These are phyloP conservation scores for Atractosteus spatula DNA, from an alignment of 2,113 vertebrate genomes.

Conservation along the genomic window DNA sequence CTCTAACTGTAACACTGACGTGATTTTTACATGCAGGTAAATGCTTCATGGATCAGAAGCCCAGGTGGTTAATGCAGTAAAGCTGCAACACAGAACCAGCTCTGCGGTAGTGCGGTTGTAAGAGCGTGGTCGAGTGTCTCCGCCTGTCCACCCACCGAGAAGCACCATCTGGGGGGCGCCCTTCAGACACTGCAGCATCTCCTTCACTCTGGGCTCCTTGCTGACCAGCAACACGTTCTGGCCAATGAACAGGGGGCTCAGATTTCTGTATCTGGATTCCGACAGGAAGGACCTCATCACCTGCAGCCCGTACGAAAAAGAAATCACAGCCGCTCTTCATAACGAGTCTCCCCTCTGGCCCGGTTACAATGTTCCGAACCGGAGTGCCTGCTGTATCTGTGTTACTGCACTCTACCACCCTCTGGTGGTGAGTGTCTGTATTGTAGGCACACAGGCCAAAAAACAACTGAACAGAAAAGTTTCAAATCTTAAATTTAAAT, in stretches of 20 bases:
- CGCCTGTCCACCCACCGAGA: conserved; percentile 63
- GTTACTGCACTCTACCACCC: background rate
- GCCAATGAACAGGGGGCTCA: conserved; percentile 78
- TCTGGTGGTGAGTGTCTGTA: background rate
- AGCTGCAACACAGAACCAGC: too few species aligned
- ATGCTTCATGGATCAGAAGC: too few species aligned
- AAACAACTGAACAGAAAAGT: too few species aligned
- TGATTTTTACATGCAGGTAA: too few species aligned
- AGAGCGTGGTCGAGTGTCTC: background rate
- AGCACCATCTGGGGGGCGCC: conserved; percentile 71
- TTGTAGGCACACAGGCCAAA: background rate
- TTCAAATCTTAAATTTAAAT: too few species aligned
- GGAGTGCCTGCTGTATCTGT: background rate
- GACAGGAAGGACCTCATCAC: conserved; percentile 66
- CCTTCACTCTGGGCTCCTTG: conserved; percentile 72
- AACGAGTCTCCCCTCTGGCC: background rate
- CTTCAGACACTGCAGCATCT: conserved; percentile 76
- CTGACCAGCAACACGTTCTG: conserved; percentile 81
- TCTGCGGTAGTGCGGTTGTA: background rate
- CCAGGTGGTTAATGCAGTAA: too few species aligned
- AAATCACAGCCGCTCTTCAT: too few species aligned
- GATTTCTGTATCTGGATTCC: conserved; percentile 63
- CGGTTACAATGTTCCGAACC: background rate
- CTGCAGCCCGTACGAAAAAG: conserved; percentile 47
- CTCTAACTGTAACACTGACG: too few species aligned